Base-by-base conservation (phyloP, 2,113 vertebrate genomes). In the Turdus rufiventris region DNA sequence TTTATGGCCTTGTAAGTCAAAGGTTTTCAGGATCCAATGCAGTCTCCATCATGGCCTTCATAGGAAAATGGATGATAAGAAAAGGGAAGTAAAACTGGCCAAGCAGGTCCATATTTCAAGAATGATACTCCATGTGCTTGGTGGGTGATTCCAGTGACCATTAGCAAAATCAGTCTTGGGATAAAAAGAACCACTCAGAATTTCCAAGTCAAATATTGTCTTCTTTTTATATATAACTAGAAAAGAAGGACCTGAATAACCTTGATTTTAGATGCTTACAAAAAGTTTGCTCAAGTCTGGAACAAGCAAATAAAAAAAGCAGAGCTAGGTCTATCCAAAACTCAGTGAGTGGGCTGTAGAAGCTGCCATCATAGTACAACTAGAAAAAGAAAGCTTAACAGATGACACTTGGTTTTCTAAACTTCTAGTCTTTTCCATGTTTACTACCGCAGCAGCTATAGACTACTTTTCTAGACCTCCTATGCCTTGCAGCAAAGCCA, bases 71-170 rank as follows among this genome's bases (percentile, higher is more conserved):
- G 14, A 78, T 57, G 8, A 20, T 23, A 74, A 75, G 45, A 14
- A 79, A 60, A 5, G 3, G 18, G 10, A 79, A 70, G 28, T 10
- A 42, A 47, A 34, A 5, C 36, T 54, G 9, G 8, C 6, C 13
- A 58, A 56, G 23, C 5, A 89, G 40, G 9, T 51, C 33, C 1
- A 0, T 18, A 63, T 57, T 88, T 92, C 45, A 72, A 57, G 33
- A 65, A 87, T 0, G 0, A 58, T 12, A 42, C 3, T 12, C 8
- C 1, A 0, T 17, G 28, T 21, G 9, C 7, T 60, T 47, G 42
- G 28, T 28, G 5, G 5, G 42, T 20, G 21, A 85, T 57, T 68
- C 9, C n/a, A 70, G 38, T 18, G 18, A 65, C 36, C n/a, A 57
- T 9, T 16, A 90, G 19, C 8, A 76, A 87, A 85, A 68, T 43